These are phyloP conservation scores for Nautilus pompilius DNA, from an alignment of 1,140 invertebrate genomes.

Conservation along the genomic window DNA sequence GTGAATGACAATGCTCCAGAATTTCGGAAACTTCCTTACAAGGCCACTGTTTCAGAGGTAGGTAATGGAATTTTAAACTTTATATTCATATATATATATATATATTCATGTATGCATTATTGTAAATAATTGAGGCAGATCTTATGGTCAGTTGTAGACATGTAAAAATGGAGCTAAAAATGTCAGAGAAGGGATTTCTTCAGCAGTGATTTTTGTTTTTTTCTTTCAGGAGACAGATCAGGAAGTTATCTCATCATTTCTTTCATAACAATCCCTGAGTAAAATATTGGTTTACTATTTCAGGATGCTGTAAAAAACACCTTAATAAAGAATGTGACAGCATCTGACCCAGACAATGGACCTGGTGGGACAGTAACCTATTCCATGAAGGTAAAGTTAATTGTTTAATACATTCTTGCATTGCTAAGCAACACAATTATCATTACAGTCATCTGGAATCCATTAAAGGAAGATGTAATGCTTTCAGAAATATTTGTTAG, in stretches of 20 bases:
- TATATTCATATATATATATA: not conserved
- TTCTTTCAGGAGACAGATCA: not conserved
- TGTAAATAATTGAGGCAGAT: not conserved
- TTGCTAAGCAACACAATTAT: no score
- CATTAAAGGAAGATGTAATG: no score
- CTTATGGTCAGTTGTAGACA: not conserved
- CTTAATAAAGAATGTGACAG: constrained; percentile 19
- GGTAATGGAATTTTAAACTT: not conserved
- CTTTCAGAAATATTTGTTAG: no score
- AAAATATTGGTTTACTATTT: no score
- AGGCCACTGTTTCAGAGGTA: constrained; percentile 37
- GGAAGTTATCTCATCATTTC: not conserved
- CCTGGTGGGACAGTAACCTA: constrained; percentile 28
- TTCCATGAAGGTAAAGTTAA: constrained; percentile 36
- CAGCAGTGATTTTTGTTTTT: not conserved
- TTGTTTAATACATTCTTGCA: no score
- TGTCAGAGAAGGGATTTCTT: not conserved
- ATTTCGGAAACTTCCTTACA: constrained; percentile 33
- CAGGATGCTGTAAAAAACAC: constrained; percentile 26
- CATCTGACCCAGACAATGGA: constrained; percentile 37
- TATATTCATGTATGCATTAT: not conserved
- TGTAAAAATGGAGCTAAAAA: not conserved
- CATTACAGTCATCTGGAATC: no score
- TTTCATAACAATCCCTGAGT: no score
- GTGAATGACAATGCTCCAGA: constrained; percentile 38